Evolutionary conservation across 2,888 invertebrate species (phyloP).

Genomic region (Octonoba sinensis): DNA sequence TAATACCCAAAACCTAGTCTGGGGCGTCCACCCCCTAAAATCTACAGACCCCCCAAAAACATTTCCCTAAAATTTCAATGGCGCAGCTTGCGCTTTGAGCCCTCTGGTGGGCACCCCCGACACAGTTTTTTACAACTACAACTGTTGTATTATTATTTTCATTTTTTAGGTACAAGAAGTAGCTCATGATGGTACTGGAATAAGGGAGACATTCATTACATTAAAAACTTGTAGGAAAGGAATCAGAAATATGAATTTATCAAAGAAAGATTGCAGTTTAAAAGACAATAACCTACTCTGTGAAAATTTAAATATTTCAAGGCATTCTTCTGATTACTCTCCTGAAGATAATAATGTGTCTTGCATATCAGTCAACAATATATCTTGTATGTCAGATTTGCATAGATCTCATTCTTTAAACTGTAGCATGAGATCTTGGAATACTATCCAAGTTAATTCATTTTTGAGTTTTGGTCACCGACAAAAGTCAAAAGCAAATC

Average conservation of each 20-base stretch:
- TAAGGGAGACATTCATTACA: constrained; percentile 1
- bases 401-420: constrained; percentile 48
- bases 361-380: not conserved
- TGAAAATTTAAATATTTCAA: constrained; percentile 23
- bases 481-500: constrained; percentile 29
- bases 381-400: constrained; percentile 16
- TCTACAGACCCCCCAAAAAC: too few relatives aligned
- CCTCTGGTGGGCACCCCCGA: too few relatives aligned
- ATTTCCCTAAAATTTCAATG: too few relatives aligned
- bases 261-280: not conserved
- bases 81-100: too few relatives aligned
- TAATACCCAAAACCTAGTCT: too few relatives aligned
- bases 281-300: not conserved
- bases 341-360: constrained; percentile 14
- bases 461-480: not conserved
- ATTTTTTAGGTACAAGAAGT: too few relatives aligned
- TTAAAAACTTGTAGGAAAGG: constrained; percentile 42
- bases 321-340: constrained; percentile 8
- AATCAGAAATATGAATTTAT: not conserved
- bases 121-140: too few relatives aligned
- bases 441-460: not conserved
- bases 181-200: too few relatives aligned
- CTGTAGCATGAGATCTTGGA: constrained; percentile 10
- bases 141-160: too few relatives aligned
- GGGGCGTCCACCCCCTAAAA: too few relatives aligned